Conservation (phyloP, 1,140 invertebrate species). For the Ruditapes philippinarum region DNA sequence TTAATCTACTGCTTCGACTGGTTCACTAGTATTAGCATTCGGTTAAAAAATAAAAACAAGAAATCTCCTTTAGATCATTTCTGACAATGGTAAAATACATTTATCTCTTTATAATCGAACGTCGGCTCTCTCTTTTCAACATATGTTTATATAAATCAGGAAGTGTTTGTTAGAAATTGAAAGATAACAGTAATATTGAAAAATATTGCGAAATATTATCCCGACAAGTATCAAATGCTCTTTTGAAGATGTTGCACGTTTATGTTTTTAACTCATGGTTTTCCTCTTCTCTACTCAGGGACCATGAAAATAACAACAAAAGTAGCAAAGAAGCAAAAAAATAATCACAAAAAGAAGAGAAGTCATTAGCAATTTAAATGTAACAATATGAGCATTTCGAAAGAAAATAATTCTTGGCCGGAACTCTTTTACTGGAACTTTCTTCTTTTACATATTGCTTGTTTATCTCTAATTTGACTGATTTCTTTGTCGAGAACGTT, state of each 20-base stretch:
- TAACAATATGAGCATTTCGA: no score
- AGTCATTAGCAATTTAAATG: no score
- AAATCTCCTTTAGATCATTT: not conserved
- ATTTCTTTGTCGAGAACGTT: no score
- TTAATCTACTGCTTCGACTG: conserved; percentile 6
- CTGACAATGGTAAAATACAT: conserved; percentile 13
- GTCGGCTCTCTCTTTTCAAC: not conserved
- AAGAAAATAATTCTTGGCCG: no score
- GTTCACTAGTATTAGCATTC: not conserved
- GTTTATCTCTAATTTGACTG: no score
- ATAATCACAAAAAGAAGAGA: no score
- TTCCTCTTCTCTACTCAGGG: not conserved
- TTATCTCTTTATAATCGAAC: not conserved
- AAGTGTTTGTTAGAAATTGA: not conserved
- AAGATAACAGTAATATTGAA: not conserved
- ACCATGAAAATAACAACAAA: no score
- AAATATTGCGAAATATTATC: conserved; percentile 23
- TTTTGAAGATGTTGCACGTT: not conserved
- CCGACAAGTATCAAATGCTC: not conserved
- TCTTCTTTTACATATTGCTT: no score
- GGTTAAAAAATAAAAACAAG: conserved; percentile 14
- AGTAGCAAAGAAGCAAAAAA: no score
- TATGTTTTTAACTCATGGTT: conserved; percentile 7
- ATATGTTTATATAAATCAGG: conserved; percentile 18
- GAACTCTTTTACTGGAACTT: no score